Evolutionary conservation across 2,797 vertebrate species (phyloP).

Genomic region (Alosa sapidissima): DNA sequence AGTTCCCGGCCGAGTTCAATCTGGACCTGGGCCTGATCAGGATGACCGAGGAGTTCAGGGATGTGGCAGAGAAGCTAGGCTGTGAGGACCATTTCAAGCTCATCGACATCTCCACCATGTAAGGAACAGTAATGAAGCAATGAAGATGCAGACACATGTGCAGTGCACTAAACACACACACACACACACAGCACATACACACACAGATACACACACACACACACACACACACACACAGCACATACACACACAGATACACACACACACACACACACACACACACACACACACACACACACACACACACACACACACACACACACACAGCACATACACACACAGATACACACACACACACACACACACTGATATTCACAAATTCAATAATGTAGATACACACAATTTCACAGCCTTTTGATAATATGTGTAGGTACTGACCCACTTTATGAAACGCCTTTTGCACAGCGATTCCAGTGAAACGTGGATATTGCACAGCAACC

Average conservation of each 20-base stretch:
- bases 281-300: not conserved
- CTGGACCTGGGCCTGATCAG: slow-evolving; percentile 91
- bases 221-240: slow-evolving; percentile 9
- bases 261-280: not conserved
- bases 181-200: not conserved
- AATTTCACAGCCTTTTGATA: not conserved
- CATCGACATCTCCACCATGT: slow-evolving; percentile 97
- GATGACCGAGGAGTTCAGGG: slow-evolving; percentile 90
- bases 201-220: slow-evolving; percentile 27
- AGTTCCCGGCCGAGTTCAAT: slow-evolving; percentile 96
- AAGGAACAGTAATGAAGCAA: slow-evolving; percentile 59
- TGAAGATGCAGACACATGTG: no score
- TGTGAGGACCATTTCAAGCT: slow-evolving; percentile 88
- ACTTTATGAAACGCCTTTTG: not conserved
- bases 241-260: slow-evolving; percentile 16
- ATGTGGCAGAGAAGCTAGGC: slow-evolving; percentile 83
- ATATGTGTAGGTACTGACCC: not conserved
- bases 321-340: not conserved
- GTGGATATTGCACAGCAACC: not conserved
- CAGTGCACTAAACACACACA: not conserved
- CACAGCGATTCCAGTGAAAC: not conserved
- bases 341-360: not conserved
- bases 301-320: not conserved
- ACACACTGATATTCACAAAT: slow-evolving; percentile 3
- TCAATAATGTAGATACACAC: not conserved